Evolutionary conservation across 2,797 vertebrate genomes (phyloP), one percentile per base, ranked within the genome.

Genomic region (Meda fulgida): DNA sequence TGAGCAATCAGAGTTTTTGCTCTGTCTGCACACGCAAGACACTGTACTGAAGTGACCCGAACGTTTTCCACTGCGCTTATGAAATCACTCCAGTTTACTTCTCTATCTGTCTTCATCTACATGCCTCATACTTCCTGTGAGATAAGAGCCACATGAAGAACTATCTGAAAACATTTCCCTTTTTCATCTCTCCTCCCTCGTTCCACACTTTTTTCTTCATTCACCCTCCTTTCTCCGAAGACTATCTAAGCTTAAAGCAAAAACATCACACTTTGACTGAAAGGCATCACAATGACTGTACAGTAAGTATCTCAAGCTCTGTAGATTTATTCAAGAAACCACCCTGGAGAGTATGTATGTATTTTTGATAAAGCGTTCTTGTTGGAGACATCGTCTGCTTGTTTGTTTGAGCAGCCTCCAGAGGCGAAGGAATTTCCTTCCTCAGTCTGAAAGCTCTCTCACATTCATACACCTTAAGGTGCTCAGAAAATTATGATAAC

Each of bases 1-100:
- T 78, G 70, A 88, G 83, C 85, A 89, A 88, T 89, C 87, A 88
- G 86, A 85, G 75, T 78, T 80, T 67, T 31, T 88, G 80, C 75
- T 80, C 63, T 75, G 73, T 63, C 81, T 71, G 76, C 51, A 86
- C 78, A 81, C 66, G 69, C 40, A 66, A 82, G 55, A 78, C 69
- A 53, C 78, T 58, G 72, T 72, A 84, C 66, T 69, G 79, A 77
- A 71, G 53, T 83, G 72, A 83, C 81, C 72, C 1, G 16, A 66
- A 14, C 51, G 31, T 53, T 83, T 77, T 55, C 46, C 63, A 40
- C 46, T 10, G 23, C 14, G 48, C 66, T 79, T 84, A 46, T 67
- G 75, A 86, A 87, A 87, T 76, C 80, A 81, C 46, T 78, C n/a
- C 46, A 40, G 72, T 77, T 55, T 60, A 79, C 63, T 83, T 85